These are phyloP conservation scores for Automeris io DNA, from an alignment of 2,888 invertebrate species.

Conservation along the genomic window DNA sequence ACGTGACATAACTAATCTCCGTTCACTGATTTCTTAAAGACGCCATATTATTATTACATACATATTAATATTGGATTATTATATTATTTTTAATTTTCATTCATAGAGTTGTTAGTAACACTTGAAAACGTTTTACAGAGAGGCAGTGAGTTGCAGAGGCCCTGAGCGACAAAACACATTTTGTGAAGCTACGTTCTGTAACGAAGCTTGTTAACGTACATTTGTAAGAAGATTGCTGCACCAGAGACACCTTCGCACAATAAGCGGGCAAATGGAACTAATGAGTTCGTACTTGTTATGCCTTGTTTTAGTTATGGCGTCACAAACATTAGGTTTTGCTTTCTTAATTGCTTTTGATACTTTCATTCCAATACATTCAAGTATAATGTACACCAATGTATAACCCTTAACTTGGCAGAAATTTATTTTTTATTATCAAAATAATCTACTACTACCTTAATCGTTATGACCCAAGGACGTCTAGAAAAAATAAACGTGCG, in stretches of 20 bases:
- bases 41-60: no score
- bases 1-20: no score
- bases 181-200: constrained; percentile 52
- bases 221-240: constrained; percentile 57
- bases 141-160: constrained; percentile 15
- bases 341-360: constrained; percentile 13
- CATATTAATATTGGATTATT: no score
- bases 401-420: no score
- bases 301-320: constrained; percentile 39
- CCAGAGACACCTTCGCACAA: constrained; percentile 49
- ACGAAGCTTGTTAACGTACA: constrained; percentile 71
- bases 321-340: constrained; percentile 40
- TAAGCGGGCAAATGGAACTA: constrained; percentile 59
- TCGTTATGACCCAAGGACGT: no score
- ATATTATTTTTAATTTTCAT: no score
- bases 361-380: no score
- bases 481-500: no score
- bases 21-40: no score
- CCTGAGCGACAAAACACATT: constrained; percentile 37
- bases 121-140: constrained; percentile 45
- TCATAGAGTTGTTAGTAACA: constrained; percentile 30
- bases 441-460: no score
- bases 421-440: no score
- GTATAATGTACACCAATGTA: no score
- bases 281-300: constrained; percentile 62